These are phyloP conservation scores for Drosophila watanabei DNA, from an alignment of 1,140 invertebrate species.

Conservation along the genomic window DNA sequence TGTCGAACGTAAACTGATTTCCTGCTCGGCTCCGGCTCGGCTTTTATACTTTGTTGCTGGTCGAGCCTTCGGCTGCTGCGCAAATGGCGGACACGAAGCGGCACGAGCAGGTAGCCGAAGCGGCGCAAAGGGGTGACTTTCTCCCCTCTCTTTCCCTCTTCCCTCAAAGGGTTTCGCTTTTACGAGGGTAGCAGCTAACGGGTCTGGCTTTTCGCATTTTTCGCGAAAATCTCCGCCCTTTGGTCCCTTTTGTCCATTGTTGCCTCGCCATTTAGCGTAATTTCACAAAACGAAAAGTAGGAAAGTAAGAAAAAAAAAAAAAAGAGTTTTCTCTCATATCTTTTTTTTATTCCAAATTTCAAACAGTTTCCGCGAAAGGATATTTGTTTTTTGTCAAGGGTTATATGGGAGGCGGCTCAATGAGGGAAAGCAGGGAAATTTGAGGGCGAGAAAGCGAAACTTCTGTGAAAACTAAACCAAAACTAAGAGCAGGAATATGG, in stretches of 20 bases:
- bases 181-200: constrained; percentile 59
- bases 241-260: constrained; percentile 37
- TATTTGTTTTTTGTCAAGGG: constrained; percentile 10
- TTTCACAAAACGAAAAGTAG: constrained; percentile 20
- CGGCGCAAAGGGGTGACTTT: constrained; percentile 66
- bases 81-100: constrained; percentile 58
- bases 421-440: constrained; percentile 12
- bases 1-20: constrained; percentile 78
- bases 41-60: constrained; percentile 83
- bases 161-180: constrained; percentile 69
- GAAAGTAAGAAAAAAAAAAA: background rate
- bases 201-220: constrained; percentile 53
- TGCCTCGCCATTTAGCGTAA: constrained; percentile 52
- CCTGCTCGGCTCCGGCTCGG: constrained; percentile 26
- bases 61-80: constrained; percentile 20
- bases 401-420: constrained; percentile 8
- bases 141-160: background rate
- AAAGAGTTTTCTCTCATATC: constrained; percentile 17
- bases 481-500: background rate
- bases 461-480: constrained; percentile 6
- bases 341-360: constrained; percentile 7
- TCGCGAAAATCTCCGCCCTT: constrained; percentile 50
- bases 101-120: constrained; percentile 46
- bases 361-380: constrained; percentile 24
- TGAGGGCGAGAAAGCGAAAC: background rate